phyloP scores from a whole-genome alignment of 1,140 invertebrate genomes.

The Aphaenogaster ashmeadi region DNA sequence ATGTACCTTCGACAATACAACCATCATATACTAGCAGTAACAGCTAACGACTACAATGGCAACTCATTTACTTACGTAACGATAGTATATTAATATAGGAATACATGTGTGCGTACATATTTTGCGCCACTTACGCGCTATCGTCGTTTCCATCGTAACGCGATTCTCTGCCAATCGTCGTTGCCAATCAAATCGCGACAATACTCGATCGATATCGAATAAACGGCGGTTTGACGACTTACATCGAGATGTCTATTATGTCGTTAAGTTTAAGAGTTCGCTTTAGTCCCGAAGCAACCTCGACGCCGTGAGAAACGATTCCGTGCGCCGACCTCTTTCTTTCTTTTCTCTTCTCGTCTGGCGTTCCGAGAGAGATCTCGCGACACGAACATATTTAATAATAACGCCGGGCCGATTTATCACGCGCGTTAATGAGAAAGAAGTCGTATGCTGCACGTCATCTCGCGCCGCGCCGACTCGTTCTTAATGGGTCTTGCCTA shows the following conservation, averaged over 20 bases:
- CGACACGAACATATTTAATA: constrained; percentile 64
- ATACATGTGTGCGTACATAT: neutral
- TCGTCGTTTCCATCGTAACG: neutral
- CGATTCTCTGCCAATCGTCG: neutral
- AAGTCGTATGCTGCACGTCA: constrained; percentile 61
- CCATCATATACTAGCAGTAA: neutral
- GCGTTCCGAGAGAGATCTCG: constrained; percentile 23
- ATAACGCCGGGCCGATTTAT: constrained; percentile 68
- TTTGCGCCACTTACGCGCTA: neutral
- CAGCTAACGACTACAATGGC: constrained; percentile 31
- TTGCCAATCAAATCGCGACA: neutral
- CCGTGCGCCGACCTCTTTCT: neutral
- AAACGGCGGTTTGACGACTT: constrained; percentile 31
- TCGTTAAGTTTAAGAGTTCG: constrained; percentile 8
- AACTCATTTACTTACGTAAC: constrained; percentile 16
- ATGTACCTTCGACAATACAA: constrained; percentile 2
- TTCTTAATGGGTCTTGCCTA: constrained; percentile 65
- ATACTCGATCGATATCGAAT: constrained; percentile 32
- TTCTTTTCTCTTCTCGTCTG: neutral
- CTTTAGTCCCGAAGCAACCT: constrained; percentile 10
- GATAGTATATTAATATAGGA: constrained; percentile 13
- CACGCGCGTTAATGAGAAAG: constrained; percentile 70
- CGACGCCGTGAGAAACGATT: constrained; percentile 21
- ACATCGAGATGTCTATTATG: constrained; percentile 35
- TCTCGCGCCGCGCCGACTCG: constrained; percentile 50